phyloP scores from a whole-genome alignment of 1,140 invertebrate genomes.

The Stratiolaelaps scimitus region DNA sequence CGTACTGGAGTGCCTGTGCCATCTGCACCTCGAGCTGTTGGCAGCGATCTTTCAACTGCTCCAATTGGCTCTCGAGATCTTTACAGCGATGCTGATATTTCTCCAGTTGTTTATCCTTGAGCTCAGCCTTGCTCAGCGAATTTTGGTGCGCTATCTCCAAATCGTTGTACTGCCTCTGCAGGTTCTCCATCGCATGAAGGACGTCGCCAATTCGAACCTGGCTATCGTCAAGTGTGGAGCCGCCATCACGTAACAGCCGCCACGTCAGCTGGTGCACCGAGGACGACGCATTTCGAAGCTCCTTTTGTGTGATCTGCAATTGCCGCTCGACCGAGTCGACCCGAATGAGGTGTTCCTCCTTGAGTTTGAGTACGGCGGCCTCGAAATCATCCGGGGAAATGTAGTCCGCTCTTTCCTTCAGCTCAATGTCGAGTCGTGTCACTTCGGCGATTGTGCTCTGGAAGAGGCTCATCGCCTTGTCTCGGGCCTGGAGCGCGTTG shows the following conservation, averaged over 20 bases:
- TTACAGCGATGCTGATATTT: not conserved
- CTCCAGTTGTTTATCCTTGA: not conserved
- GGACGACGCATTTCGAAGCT: conserved; percentile 8
- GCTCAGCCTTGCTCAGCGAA: not conserved
- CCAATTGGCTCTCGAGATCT: not conserved
- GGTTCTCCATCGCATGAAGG: conserved; percentile 17
- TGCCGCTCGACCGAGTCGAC: conserved; percentile 20
- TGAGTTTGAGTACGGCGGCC: conserved; percentile 16
- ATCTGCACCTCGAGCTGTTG: conserved; percentile 2
- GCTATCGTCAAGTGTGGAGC: not conserved
- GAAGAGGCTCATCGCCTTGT: conserved; percentile 8
- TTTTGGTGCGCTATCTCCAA: conserved; percentile 13
- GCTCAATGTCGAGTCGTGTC: conserved; percentile 1
- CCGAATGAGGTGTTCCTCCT: not conserved
- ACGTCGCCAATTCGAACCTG: conserved; percentile 13
- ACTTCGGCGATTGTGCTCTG: conserved; percentile 13
- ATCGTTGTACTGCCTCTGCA: conserved; percentile 16
- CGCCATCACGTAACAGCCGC: not conserved
- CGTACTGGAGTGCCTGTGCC: not conserved
- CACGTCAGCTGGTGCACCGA: conserved; percentile 24
- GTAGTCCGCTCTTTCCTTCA: not conserved
- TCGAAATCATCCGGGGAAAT: conserved; percentile 14
- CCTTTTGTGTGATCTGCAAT: conserved; percentile 9
- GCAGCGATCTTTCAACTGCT: not conserved
- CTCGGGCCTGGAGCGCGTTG: not conserved